A percentile compares a stretch with the other conserved stretches of the same genome.
Evolutionary conservation across 2,888 invertebrate species (phyloP).

Genomic region (Prenolepis imparis): DNA sequence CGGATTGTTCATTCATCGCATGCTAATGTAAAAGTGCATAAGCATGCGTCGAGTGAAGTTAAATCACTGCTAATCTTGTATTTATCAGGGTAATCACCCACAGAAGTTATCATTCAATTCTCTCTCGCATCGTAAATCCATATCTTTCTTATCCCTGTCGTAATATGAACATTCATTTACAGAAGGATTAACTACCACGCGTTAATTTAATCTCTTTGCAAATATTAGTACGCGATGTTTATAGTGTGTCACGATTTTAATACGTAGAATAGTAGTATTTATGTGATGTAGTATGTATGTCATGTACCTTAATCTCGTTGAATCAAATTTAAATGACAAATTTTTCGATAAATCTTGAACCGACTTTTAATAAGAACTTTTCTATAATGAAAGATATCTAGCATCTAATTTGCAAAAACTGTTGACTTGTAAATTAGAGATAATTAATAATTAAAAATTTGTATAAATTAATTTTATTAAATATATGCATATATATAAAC

Average conservation of each 20-base stretch:
- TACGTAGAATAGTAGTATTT: background rate
- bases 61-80: background rate
- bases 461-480: background rate
- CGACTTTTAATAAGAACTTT: background rate
- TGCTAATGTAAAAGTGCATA: background rate
- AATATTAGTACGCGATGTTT: background rate
- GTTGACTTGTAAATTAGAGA: background rate
- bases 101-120: background rate
- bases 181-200: background rate
- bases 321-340: background rate
- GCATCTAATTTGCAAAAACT: constrained; percentile 7
- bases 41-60: background rate
- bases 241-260: background rate
- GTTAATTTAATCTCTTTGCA: background rate
- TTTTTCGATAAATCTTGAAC: background rate
- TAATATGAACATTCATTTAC: background rate
- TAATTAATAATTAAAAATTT: background rate
- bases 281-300: background rate
- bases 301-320: background rate
- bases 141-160: background rate
- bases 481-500: background rate
- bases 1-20: constrained; percentile 5
- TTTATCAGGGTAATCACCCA: background rate
- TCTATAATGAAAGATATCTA: background rate
- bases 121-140: background rate